Base-by-base conservation (phyloP, 2,888 invertebrate species). In the Sinohyriopsis cumingii region DNA sequence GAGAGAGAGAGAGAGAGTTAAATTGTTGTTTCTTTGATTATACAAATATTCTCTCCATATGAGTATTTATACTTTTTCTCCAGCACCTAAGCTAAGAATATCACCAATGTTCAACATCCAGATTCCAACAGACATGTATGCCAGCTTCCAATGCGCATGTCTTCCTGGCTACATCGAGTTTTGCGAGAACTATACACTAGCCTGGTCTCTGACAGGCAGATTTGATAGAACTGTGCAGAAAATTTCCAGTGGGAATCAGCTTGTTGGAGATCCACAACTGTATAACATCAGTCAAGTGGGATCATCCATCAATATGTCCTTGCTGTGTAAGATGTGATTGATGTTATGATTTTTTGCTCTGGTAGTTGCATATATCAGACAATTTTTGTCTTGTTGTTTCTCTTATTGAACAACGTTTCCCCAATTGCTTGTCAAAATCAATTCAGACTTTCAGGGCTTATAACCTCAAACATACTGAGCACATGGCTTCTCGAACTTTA, bases 101-200 rank as follows among this genome's bases (percentile, higher is more conserved):
- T 61, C 63, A 15, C 76, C 76, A 9, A 61, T 61, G 20, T 76
- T 67, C 59, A 73, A 64, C 59, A 61, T 76, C 25, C 61, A 76
- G 63, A 69, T 76, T 5, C 76, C 76, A 15, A 33, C 59, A 4
- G 73, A 76, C 59, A 67, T 73, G 25, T 62, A 62, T 9, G 76
- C 71, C 5, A 59, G 69, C 33, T 76, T 76, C 65, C 65, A 63
- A 61, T 76, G 76, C 59, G 67, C 45, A 59, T 76, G 76, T 64
- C 63, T 65, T 19, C 28, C 66, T 12, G 59, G 53, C 19, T 57
- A 72, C n/a, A 65, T 63, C 5, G 65, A 25, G 28, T 45, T 59
- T 53, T 74, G 74, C 60, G 57, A 67, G 4, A 55, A 62, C 33
- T 60, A 76, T 55, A 56, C 67, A 5, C 59, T 76, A 53, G 66